phyloP scores from a whole-genome alignment of 1,140 invertebrate genomes.

The Zaprionus camerounensis region DNA sequence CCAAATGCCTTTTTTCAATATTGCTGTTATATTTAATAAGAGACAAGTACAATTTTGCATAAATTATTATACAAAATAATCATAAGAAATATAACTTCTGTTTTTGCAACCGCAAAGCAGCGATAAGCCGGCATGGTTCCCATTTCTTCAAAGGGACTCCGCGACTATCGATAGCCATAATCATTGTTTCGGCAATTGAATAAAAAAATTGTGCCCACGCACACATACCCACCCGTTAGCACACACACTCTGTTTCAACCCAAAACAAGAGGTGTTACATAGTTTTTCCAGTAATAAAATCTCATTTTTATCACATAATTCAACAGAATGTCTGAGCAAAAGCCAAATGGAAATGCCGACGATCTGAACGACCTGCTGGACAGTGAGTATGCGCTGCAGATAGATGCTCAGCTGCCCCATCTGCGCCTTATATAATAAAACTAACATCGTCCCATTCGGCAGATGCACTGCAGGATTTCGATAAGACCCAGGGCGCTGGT shows the following conservation, averaged over 20 bases:
- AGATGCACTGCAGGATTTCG: constrained; percentile 86
- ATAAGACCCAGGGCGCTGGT: constrained; percentile 62
- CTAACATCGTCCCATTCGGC: background rate
- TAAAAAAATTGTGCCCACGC: constrained; percentile 5
- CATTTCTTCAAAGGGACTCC: background rate
- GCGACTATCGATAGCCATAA: background rate
- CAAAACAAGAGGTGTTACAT: constrained; percentile 43
- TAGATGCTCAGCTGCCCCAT: constrained; percentile 2
- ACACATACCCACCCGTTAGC: constrained; percentile 8
- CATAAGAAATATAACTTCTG: background rate
- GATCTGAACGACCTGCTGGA: constrained; percentile 85
- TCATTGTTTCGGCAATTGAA: background rate
- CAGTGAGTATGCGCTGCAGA: constrained; percentile 76
- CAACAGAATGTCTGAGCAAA: constrained; percentile 73
- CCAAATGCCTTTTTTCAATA: background rate
- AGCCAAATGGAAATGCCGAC: constrained; percentile 64
- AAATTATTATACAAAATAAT: background rate
- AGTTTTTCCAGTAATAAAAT: constrained; percentile 40
- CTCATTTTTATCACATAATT: constrained; percentile 26
- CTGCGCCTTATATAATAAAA: constrained; percentile 51
- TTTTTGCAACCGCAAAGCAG: background rate
- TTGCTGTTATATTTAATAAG: background rate
- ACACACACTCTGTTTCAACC: constrained; percentile 12
- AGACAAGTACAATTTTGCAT: background rate
- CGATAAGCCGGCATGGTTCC: background rate